Evolutionary conservation across 2,797 vertebrate species (phyloP).

Genomic region (Triplophysa bombifrons): DNA sequence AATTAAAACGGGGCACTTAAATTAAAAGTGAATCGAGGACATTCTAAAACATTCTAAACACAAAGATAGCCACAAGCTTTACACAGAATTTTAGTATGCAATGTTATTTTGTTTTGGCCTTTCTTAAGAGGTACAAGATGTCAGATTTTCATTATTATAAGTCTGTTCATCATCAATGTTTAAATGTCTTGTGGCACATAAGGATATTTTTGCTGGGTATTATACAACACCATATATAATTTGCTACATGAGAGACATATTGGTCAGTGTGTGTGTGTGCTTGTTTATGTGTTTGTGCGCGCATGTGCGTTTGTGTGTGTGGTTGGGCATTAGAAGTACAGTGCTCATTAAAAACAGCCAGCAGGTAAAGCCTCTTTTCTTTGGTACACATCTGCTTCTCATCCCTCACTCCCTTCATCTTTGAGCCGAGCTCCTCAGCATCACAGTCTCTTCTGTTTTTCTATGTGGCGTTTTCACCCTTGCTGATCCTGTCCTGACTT

Average conservation of each 20-base stretch:
- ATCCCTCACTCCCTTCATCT: slow-evolving; percentile 34
- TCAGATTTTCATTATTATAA: too few relatives aligned
- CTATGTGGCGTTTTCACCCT: slow-evolving; percentile 36
- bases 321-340: slow-evolving; percentile 50
- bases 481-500: slow-evolving; percentile 39
- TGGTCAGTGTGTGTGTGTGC: background rate
- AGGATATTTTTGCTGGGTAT: background rate
- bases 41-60: background rate
- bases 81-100: too few relatives aligned
- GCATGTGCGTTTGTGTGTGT: slow-evolving; percentile 11
- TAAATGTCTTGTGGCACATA: background rate
- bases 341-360: slow-evolving; percentile 80
- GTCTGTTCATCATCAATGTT: too few relatives aligned
- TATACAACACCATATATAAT: background rate
- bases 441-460: slow-evolving; percentile 29
- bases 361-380: slow-evolving; percentile 69
- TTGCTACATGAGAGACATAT: background rate
- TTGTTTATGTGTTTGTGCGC: background rate
- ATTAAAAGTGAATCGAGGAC: background rate
- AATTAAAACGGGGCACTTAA: background rate
- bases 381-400: slow-evolving; percentile 20
- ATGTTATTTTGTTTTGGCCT: too few relatives aligned
- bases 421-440: background rate
- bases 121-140: too few relatives aligned
- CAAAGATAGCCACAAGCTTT: background rate